Conservation (phyloP, 2,888 invertebrate species). For the Andrena chrysosceles region DNA sequence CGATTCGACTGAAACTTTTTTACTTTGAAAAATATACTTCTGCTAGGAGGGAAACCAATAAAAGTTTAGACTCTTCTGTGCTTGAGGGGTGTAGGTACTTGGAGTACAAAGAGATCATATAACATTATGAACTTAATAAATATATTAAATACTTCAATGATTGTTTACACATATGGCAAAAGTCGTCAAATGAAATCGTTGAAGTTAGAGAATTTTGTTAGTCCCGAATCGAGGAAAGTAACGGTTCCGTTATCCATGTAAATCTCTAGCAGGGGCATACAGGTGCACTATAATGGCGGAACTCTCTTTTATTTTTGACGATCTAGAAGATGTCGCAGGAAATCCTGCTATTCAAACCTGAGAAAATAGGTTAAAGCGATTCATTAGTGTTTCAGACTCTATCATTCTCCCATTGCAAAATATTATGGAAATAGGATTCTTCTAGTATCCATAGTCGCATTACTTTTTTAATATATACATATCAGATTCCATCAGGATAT, state of each 20-base stretch:
- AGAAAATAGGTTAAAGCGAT: constrained; percentile 55
- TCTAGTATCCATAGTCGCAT: neutral
- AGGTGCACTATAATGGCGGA: constrained; percentile 41
- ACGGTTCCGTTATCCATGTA: constrained; percentile 46
- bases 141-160: neutral
- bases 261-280: constrained; percentile 32
- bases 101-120: too few species aligned
- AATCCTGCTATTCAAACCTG: constrained; percentile 60
- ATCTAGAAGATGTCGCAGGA: constrained; percentile 50
- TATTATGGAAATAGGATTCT: neutral
- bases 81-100: too few species aligned
- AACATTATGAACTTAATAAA: too few species aligned
- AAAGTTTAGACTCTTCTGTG: too few species aligned
- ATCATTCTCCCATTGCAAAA: constrained; percentile 20
- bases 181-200: neutral
- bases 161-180: neutral
- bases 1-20: too few species aligned
- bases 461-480: neutral
- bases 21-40: too few species aligned
- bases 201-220: constrained; percentile 25
- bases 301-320: constrained; percentile 54
- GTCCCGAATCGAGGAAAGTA: constrained; percentile 21
- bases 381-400: constrained; percentile 42
- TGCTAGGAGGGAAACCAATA: too few species aligned
- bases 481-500: too few species aligned